Conservation (phyloP, 2,888 invertebrate species). For the Thymelicus sylvestris region DNA sequence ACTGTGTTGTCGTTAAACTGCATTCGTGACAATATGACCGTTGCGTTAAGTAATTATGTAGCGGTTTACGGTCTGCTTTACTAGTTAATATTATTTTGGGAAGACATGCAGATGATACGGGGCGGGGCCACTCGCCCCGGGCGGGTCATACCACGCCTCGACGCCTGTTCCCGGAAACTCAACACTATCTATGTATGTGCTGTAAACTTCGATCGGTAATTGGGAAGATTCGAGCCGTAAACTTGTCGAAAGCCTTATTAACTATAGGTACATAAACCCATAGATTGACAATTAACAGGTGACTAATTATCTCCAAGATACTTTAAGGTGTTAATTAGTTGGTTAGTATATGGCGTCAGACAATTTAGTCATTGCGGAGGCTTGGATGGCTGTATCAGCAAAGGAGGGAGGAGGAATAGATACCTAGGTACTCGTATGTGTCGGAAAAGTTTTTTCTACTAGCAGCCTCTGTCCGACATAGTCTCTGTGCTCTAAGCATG, state of each 20-base stretch:
- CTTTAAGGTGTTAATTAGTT: too few relatives aligned
- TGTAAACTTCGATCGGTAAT: not conserved
- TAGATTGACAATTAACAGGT: too few relatives aligned
- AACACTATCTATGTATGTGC: slow-evolving; percentile 18
- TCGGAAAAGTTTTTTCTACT: too few relatives aligned
- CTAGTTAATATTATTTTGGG: slow-evolving; percentile 50
- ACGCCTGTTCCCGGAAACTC: slow-evolving; percentile 57
- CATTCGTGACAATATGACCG: not conserved
- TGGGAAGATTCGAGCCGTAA: not conserved
- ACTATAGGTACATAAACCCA: too few relatives aligned
- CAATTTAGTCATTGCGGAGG: too few relatives aligned
- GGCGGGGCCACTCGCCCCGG: slow-evolving; percentile 52
- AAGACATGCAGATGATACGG: slow-evolving; percentile 63
- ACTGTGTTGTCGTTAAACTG: not conserved
- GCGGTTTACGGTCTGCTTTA: slow-evolving; percentile 21
- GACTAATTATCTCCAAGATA: too few relatives aligned
- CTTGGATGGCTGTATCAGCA: too few relatives aligned
- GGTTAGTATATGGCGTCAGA: too few relatives aligned
- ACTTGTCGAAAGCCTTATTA: not conserved
- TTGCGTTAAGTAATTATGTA: not conserved
- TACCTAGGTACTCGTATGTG: too few relatives aligned
- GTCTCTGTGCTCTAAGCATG: too few relatives aligned
- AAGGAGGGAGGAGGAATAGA: too few relatives aligned
- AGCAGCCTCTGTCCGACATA: too few relatives aligned
- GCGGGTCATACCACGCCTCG: slow-evolving; percentile 66